Conservation (phyloP, 2,797 vertebrate species). For the Tragelaphus eurycerus region DNA sequence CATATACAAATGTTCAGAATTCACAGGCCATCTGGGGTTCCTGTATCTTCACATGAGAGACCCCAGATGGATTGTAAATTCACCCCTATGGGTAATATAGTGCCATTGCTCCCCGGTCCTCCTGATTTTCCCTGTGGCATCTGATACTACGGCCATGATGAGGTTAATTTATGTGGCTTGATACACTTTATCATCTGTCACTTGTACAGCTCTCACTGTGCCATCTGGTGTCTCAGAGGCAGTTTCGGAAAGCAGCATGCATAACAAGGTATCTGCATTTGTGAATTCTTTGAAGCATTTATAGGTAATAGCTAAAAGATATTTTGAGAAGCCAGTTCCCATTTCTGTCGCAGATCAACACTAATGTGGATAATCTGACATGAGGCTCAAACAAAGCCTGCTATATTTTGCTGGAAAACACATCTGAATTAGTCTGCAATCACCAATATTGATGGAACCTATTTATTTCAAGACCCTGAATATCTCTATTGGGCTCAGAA, state of each 20-base stretch:
- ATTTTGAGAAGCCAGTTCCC: conserved; percentile 67
- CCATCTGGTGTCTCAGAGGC: conserved; percentile 79
- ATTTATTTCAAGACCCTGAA: conserved; percentile 71
- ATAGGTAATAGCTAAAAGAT: conserved; percentile 75
- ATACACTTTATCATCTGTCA: conserved; percentile 79
- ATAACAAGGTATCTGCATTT: conserved; percentile 78
- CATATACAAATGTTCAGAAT: conserved; percentile 62
- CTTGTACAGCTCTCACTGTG: conserved; percentile 73
- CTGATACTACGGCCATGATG: conserved; percentile 70
- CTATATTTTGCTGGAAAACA: conserved; percentile 60
- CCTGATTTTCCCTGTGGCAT: conserved; percentile 63
- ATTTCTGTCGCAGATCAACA: conserved; percentile 56
- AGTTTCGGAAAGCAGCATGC: conserved; percentile 68
- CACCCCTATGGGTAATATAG: conserved; percentile 63
- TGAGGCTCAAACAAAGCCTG: conserved; percentile 68
- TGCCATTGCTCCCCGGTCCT: conserved; percentile 30
- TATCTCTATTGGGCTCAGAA: conserved; percentile 65
- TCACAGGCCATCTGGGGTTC: conserved; percentile 72
- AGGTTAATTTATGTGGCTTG: conserved; percentile 79
- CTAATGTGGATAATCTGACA: conserved; percentile 67
- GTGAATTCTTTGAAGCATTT: conserved; percentile 76
- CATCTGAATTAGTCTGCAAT: conserved; percentile 72
- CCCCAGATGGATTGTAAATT: conserved; percentile 73
- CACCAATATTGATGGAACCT: conserved; percentile 74
- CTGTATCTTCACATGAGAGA: conserved; percentile 53